Conservation (phyloP, 2,797 vertebrate genomes). For the Echeneis naucrates region DNA sequence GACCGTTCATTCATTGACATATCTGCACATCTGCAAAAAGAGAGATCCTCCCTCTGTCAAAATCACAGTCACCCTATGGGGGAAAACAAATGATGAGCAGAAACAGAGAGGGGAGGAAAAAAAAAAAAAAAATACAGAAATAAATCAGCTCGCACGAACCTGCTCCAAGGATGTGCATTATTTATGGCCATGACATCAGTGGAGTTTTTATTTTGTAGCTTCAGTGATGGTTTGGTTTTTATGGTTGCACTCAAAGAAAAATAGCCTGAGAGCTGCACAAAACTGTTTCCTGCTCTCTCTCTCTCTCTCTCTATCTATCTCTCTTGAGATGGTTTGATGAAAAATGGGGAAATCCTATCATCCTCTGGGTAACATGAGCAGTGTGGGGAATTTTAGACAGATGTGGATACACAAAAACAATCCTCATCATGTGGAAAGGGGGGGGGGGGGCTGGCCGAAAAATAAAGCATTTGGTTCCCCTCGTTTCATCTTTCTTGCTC, state of each 20-base stretch:
- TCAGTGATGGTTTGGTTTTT: conserved; percentile 19
- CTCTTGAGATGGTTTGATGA: not conserved
- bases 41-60: conserved; percentile 21
- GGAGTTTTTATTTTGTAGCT: conserved; percentile 35
- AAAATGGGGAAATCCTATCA: conserved; percentile 13
- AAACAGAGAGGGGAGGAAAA: not conserved
- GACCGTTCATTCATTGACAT: conserved; percentile 72
- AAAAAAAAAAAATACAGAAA: not conserved
- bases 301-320: too few relatives aligned
- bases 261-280: conserved; percentile 14
- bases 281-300: conserved; percentile 11
- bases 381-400: conserved; percentile 10
- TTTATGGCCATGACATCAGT: conserved; percentile 70
- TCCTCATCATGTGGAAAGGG: conserved; percentile 15
- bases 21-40: conserved; percentile 65
- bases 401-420: conserved; percentile 22
- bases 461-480: conserved; percentile 18
- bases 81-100: too few relatives aligned
- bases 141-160: conserved; percentile 34
- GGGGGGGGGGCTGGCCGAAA: conserved; percentile 26
- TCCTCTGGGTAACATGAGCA: conserved; percentile 4
- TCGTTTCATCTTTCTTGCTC: conserved; percentile 5
- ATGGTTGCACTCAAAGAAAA: conserved; percentile 25
- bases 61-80: not conserved
- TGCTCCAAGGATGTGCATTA: conserved; percentile 63